A percentile compares a stretch with the other conserved stretches of the same genome.
phyloP scores from a whole-genome alignment of 2,888 invertebrate species.

The Callyntrura sp. region DNA sequence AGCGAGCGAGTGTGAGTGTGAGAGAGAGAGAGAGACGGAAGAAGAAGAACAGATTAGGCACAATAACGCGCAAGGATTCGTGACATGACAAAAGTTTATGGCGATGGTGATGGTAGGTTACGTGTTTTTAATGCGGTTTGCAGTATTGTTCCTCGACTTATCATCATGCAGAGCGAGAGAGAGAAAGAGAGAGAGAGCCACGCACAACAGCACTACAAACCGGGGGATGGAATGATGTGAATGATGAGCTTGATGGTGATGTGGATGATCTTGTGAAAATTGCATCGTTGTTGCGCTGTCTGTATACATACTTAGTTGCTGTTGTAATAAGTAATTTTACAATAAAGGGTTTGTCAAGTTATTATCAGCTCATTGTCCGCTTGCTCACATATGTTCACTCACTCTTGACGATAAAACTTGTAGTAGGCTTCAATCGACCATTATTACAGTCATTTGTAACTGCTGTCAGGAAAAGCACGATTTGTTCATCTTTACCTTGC shows the following conservation, averaged over 20 bases:
- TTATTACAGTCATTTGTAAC: constrained; percentile 16
- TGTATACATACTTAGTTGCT: not conserved
- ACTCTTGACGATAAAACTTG: not conserved
- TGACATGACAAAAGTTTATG: constrained; percentile 22
- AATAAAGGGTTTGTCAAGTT: constrained; percentile 51
- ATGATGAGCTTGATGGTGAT: not conserved
- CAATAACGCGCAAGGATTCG: not conserved
- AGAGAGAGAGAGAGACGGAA: not conserved
- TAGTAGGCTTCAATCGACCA: constrained; percentile 7
- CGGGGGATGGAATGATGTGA: not conserved
- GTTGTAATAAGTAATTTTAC: constrained; percentile 47
- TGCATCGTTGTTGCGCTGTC: not conserved
- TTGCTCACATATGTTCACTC: not conserved
- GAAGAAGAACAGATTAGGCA: not conserved
- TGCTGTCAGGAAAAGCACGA: constrained; percentile 48
- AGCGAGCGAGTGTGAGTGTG: not conserved
- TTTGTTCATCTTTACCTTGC: not conserved
- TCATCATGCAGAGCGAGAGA: not conserved
- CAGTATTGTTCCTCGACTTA: not conserved
- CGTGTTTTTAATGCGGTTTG: not conserved
- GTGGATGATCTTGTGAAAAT: not conserved
- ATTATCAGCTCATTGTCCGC: constrained; percentile 25
- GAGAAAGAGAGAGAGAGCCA: not conserved
- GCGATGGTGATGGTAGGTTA: not conserved
- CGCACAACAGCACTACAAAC: not conserved